A percentile compares a stretch with the other conserved stretches of the same genome.
Conservation (phyloP, 2,797 vertebrate species). For the Mycteria americana region DNA sequence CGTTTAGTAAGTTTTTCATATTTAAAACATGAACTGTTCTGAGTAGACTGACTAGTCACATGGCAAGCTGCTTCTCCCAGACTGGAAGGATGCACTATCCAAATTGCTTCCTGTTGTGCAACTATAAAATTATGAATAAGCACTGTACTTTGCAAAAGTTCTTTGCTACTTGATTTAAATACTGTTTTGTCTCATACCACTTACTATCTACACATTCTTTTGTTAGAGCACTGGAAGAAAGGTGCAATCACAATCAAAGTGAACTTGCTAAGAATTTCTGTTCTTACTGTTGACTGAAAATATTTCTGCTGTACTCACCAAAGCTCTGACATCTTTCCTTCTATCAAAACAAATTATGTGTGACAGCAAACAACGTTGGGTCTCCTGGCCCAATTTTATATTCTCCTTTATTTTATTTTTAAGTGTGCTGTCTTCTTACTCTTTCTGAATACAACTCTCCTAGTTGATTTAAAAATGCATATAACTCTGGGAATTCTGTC, state of each 20-base stretch:
- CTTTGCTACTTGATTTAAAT: neutral
- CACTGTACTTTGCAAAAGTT: neutral
- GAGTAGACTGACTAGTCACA: neutral
- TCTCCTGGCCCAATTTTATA: neutral
- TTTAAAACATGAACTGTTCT: neutral
- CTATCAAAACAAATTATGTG: neutral
- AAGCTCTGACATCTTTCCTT: neutral
- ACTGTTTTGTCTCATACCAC: neutral
- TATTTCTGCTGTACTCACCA: neutral
- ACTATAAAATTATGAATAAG: neutral
- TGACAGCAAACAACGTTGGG: neutral
- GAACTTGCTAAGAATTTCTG: neutral
- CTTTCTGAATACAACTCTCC: neutral
- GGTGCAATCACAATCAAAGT: neutral
- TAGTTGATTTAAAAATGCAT: neutral
- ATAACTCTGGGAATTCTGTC: neutral
- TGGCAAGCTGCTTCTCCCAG: neutral
- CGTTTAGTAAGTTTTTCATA: neutral
- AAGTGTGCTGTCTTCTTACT: neutral
- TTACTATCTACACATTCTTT: neutral
- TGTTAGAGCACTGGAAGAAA: neutral
- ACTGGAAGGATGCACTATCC: neutral
- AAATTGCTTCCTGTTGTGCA: neutral
- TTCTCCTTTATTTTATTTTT: slow-evolving; percentile 13
- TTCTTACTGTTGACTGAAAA: neutral